These are phyloP conservation scores for Chymomyza amoena DNA, from an alignment of 2,888 invertebrate species.

Conservation along the genomic window DNA sequence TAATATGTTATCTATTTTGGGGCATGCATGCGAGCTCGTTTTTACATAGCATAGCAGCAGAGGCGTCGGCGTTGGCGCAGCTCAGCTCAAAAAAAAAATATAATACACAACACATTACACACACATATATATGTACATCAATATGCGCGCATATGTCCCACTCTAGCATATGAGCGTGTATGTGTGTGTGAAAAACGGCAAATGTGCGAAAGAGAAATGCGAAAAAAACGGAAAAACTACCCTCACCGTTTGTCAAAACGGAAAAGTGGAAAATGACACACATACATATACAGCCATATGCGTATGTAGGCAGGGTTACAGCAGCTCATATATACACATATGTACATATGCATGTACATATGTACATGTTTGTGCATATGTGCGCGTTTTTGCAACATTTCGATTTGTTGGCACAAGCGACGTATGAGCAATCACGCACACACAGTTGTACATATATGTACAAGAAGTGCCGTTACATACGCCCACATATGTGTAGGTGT, in stretches of 20 bases:
- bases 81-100: slow-evolving; percentile 43
- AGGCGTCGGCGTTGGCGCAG: slow-evolving; percentile 41
- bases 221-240: slow-evolving; percentile 66
- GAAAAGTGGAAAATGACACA: slow-evolving; percentile 37
- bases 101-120: slow-evolving; percentile 71
- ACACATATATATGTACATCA: slow-evolving; percentile 31
- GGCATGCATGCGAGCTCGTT: slow-evolving; percentile 60
- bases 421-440: slow-evolving; percentile 19
- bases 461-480: slow-evolving; percentile 45
- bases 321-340: slow-evolving; percentile 35
- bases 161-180: slow-evolving; percentile 40
- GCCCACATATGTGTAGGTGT: slow-evolving; percentile 58
- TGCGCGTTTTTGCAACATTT: slow-evolving; percentile 71
- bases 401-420: slow-evolving; percentile 57
- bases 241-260: slow-evolving; percentile 44
- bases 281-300: slow-evolving; percentile 20
- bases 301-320: neutral
- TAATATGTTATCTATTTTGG: slow-evolving; percentile 73
- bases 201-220: slow-evolving; percentile 59
- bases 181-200: slow-evolving; percentile 9
- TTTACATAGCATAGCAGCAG: slow-evolving; percentile 38
- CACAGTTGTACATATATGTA: slow-evolving; percentile 28
- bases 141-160: slow-evolving; percentile 49
- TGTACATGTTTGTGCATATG: slow-evolving; percentile 51
- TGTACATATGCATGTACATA: slow-evolving; percentile 9